Evolutionary conservation across 2,113 vertebrate species (phyloP).

Genomic region (Camelus bactrianus): DNA sequence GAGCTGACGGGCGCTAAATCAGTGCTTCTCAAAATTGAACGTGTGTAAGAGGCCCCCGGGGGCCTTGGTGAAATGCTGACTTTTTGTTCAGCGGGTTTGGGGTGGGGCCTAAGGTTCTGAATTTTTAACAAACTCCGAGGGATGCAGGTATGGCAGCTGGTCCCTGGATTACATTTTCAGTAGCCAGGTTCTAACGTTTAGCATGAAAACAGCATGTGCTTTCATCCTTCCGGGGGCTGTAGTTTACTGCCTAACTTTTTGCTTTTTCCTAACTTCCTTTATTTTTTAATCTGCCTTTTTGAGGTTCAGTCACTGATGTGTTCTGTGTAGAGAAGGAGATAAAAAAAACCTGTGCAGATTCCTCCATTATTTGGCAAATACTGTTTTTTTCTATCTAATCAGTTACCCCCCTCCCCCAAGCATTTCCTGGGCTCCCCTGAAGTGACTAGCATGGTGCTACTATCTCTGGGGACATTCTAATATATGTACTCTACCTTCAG

Average conservation of each 20-base stretch:
- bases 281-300: neutral
- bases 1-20: accelerated
- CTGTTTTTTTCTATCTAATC: neutral
- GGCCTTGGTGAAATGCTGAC: accelerated
- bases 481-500: neutral
- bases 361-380: too few relatives aligned
- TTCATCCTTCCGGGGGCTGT: neutral
- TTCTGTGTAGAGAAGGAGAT: neutral
- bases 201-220: accelerated
- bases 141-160: accelerated
- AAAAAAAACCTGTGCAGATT: neutral
- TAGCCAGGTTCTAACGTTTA: neutral
- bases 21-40: neutral
- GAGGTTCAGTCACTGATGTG: neutral
- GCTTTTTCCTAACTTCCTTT: neutral
- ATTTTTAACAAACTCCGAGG: neutral
- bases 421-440: neutral
- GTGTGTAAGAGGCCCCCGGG: accelerated
- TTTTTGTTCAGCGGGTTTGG: neutral
- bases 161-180: accelerated
- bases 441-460: too few relatives aligned
- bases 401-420: too few relatives aligned
- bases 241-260: neutral
- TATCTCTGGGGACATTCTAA: neutral
- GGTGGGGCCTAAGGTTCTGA: neutral